These are phyloP conservation scores for Orthosia incerta DNA, from an alignment of 2,888 invertebrate species.

Conservation along the genomic window DNA sequence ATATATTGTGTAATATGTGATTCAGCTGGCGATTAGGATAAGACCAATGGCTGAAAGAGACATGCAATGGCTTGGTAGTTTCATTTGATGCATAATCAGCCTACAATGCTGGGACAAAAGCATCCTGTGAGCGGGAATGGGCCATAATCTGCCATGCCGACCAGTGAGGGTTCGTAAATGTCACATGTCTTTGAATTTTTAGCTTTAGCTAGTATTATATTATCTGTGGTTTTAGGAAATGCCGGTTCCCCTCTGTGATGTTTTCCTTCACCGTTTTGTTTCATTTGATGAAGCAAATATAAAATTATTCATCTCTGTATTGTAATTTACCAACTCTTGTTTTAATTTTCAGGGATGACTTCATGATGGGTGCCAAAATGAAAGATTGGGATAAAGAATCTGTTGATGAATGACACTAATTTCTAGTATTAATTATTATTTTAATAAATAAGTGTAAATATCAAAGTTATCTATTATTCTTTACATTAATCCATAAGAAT, in stretches of 20 bases:
- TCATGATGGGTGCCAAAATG: conserved; percentile 96
- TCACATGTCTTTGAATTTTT: too few relatives aligned
- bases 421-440: conserved; percentile 40
- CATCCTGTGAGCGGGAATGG: too few relatives aligned
- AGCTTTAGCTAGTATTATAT: too few relatives aligned
- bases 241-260: too few relatives aligned
- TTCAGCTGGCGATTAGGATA: neutral
- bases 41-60: too few relatives aligned
- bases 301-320: neutral
- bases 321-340: neutral
- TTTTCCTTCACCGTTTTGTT: too few relatives aligned
- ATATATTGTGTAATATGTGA: neutral
- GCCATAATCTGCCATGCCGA: too few relatives aligned
- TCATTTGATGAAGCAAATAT: too few relatives aligned
- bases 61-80: neutral
- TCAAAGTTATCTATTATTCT: conserved; percentile 23
- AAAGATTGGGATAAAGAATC: conserved; percentile 97
- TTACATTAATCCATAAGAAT: conserved; percentile 10
- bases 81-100: too few relatives aligned
- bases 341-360: conserved; percentile 94
- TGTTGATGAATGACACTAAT: conserved; percentile 82
- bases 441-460: conserved; percentile 64
- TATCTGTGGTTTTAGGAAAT: too few relatives aligned
- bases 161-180: too few relatives aligned
- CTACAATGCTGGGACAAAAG: too few relatives aligned